A percentile compares a stretch with the other conserved stretches of the same genome.
Evolutionary conservation across 2,888 invertebrate genomes (phyloP).

Genomic region (Myopa tessellatipennis): DNA sequence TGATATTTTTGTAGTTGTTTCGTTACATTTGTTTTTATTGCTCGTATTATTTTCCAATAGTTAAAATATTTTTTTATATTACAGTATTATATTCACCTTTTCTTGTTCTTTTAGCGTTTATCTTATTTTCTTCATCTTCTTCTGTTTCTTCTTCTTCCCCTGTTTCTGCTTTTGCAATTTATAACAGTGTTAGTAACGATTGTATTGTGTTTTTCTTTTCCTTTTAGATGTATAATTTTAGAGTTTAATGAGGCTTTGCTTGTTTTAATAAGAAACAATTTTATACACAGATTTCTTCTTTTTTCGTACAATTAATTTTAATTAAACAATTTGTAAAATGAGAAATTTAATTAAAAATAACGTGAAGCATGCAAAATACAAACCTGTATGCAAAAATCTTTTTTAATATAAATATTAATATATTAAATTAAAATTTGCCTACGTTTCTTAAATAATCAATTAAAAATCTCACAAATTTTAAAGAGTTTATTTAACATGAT

Average conservation of each 20-base stretch:
- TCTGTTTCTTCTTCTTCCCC: too few relatives aligned
- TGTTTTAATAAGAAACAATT: background rate
- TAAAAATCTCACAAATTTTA: background rate
- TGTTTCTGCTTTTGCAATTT: too few relatives aligned
- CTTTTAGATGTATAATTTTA: background rate
- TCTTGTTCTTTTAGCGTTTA: background rate
- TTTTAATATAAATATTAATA: too few relatives aligned
- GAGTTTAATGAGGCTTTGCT: background rate
- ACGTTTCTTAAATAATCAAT: background rate
- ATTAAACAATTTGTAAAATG: background rate
- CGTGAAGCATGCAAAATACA: background rate
- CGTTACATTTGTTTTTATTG: background rate
- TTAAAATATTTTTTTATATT: background rate
- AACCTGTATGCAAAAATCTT: background rate
- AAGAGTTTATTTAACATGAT: too few relatives aligned
- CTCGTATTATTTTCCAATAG: background rate
- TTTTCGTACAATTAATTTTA: conserved; percentile 3
- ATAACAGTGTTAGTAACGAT: background rate
- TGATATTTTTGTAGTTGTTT: background rate
- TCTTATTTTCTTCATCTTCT: background rate
- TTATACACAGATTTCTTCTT: background rate
- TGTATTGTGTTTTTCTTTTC: background rate
- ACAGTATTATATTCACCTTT: background rate
- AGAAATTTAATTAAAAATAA: background rate
- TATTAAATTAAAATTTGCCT: background rate